Base-by-base conservation (phyloP, 2,888 invertebrate species). In the Tetheella fluctuosa region DNA sequence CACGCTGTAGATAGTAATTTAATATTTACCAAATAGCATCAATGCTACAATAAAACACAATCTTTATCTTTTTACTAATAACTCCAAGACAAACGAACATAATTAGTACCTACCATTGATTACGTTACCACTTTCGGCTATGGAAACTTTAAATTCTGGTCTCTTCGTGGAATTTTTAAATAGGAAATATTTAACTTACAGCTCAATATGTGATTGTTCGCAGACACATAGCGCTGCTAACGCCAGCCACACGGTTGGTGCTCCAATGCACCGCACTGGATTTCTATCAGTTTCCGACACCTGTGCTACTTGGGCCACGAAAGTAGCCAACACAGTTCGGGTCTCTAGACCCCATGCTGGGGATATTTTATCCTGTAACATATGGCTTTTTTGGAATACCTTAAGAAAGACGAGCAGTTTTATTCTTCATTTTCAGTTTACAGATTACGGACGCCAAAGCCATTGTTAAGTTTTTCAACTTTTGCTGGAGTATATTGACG, bases 161-260 rank as follows among this genome's bases (percentile, higher is more conserved):
- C n/a, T n/a, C n/a, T n/a, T n/a, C n/a, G n/a, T 30, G 10, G 30
- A 4, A 25, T 25, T 25, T 25, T 25, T 25, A 25, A 25, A 25
- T 25, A 25, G 2, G 2, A 4, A 25, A 5, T 34, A 34, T 34
- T 34, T 12, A 13, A 80, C 89, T 85, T 59, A 93, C 93, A 86
- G 74, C 28, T 98, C 98, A 0, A 98, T 97, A 80, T 99, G 98
- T 65, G 98, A 97, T 60, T 97, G 96, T 77, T 98, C 98, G 68
- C 99, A 94, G 3, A 99, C 97, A 85, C 99, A 98, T 15, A 99
- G 94, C 0, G 99, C 97, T 0, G 99, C 98, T 58, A 99, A 90
- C 0, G 98, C 97, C 73, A 99, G 89, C 99, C 99, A 99, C 59
- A 98, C 93, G 0, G 97, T 96, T 1, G 98, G 97, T 34, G 96